Evolutionary conservation across 2,797 vertebrate genomes (phyloP), one percentile per base, ranked within the genome.

Genomic region (Erethizon dorsatum): DNA sequence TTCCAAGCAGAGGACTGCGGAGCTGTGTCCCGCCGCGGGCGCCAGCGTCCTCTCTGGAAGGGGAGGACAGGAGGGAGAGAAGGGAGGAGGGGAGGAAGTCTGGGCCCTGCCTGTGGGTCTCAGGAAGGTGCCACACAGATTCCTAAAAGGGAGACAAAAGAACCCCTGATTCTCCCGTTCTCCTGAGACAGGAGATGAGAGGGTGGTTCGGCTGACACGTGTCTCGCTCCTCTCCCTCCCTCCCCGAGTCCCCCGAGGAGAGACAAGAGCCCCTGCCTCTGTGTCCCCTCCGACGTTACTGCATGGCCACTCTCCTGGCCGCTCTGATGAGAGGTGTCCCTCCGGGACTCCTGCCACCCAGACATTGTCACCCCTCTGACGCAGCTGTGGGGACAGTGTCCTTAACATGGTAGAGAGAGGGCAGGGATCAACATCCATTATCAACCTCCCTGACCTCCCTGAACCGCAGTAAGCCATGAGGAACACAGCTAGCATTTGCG

Each of bases 11-110:
- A 59, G 7, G 37, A 17, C n/a, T 47, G 15, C 4, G 11, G 56
- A 33, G 22, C 37, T 17, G 26, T 47, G 20, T 56, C 65, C 10
- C 31, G 78, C 15, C 6, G 41, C 17, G 13, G 33, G 5, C 24
- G 2, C 12, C 26, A 47, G 11, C 24, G 20, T 12, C 18, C 6
- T 11, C n/a, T 28, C 22, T 3, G 15, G 45, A 63, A 61, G 37
- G 26, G 24, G 50, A 15, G 6, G 83, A 6, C 17, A 45, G 2
- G 2, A 28, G 28, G 9, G 0, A 8, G 1, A n/a, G 24, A 61
- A 17, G 24, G 26, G 41, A 50, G 45, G 6, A 63, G 33, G 5
- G 41, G 13, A 61, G 28, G 3, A 45, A 24, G 3, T 45, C 47
- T 33, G 13, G n/a, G 10, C 15, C 41, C 18, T 45, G 63, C 31